phyloP scores from a whole-genome alignment of 2,888 invertebrate genomes.

The Andrena praecox region DNA sequence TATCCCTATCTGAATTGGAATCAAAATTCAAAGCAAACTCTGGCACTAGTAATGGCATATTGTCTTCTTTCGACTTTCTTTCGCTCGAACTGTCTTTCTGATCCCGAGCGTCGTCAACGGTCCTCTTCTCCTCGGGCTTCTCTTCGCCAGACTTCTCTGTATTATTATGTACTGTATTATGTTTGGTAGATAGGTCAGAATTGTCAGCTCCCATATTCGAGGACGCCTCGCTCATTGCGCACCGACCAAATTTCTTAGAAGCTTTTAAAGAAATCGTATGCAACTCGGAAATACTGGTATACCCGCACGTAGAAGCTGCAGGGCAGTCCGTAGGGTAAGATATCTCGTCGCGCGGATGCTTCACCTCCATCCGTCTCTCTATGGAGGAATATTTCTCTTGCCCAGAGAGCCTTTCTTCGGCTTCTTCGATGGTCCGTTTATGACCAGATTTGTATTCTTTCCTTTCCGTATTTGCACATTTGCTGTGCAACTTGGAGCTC shows the following conservation, averaged over 20 bases:
- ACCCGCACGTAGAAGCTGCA: constrained; percentile 31
- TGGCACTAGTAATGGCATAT: constrained; percentile 81
- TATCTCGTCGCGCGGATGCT: constrained; percentile 25
- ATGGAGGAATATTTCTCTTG: constrained; percentile 18
- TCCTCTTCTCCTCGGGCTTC: constrained; percentile 1
- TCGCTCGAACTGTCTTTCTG: constrained; percentile 20
- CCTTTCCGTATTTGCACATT: not conserved
- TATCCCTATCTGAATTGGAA: constrained; percentile 74
- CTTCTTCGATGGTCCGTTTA: constrained; percentile 21
- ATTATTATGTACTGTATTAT: not conserved
- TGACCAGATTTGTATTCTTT: constrained; percentile 32
- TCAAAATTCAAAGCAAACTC: constrained; percentile 70
- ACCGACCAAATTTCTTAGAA: constrained; percentile 41
- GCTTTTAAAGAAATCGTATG: constrained; percentile 66
- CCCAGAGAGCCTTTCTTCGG: constrained; percentile 44
- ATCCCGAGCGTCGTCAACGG: not conserved
- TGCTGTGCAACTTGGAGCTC: not conserved
- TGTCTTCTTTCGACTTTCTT: constrained; percentile 70
- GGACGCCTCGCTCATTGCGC: not conserved
- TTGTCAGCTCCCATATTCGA: not conserved
- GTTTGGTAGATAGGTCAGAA: not conserved
- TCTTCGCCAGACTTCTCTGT: not conserved
- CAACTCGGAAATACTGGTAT: constrained; percentile 23
- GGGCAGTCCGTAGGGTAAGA: constrained; percentile 10
- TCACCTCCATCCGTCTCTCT: constrained; percentile 11